Evolutionary conservation across 2,113 vertebrate species (phyloP).

Genomic region (Taurulus bubalis): DNA sequence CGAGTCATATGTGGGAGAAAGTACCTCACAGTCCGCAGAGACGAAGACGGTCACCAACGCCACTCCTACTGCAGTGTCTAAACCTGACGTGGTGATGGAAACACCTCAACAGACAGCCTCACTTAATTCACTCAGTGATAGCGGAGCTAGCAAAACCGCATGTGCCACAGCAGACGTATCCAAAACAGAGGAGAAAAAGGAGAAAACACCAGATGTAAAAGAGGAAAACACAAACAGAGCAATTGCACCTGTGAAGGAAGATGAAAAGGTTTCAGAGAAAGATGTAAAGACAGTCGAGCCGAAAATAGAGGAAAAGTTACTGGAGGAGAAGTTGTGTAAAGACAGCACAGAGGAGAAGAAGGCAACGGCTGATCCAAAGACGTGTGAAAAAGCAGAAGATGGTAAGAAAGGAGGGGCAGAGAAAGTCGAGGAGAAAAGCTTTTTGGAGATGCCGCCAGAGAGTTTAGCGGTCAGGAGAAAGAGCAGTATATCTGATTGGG

Average conservation of each 20-base stretch:
- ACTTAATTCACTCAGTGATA: slow-evolving; percentile 64
- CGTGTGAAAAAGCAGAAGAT: slow-evolving; percentile 47
- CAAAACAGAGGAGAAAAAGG: slow-evolving; percentile 54
- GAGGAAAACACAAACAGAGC: slow-evolving; percentile 37
- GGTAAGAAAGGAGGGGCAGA: slow-evolving; percentile 38
- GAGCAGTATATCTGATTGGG: slow-evolving; percentile 78
- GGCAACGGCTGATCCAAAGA: slow-evolving; percentile 36
- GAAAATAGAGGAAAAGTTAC: slow-evolving; percentile 47
- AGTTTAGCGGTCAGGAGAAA: slow-evolving; percentile 77
- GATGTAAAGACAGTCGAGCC: slow-evolving; percentile 42
- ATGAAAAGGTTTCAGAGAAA: slow-evolving; percentile 34
- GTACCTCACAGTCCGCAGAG: slow-evolving; percentile 48
- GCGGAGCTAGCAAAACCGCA: slow-evolving; percentile 59
- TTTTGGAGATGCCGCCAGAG: slow-evolving; percentile 65
- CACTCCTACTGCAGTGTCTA: slow-evolving; percentile 51
- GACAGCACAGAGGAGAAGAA: slow-evolving; percentile 43
- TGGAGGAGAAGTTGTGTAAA: slow-evolving; percentile 43
- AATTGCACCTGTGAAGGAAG: slow-evolving; percentile 41
- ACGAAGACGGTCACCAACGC: slow-evolving; percentile 46
- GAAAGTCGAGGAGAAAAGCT: slow-evolving; percentile 48
- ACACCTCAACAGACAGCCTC: slow-evolving; percentile 65
- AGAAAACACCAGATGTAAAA: slow-evolving; percentile 36
- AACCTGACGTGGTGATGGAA: slow-evolving; percentile 64
- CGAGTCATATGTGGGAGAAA: slow-evolving; percentile 29
- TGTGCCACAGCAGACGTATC: slow-evolving; percentile 59